Conservation (phyloP, 2,888 invertebrate genomes). For the Chironomus tentans region DNA sequence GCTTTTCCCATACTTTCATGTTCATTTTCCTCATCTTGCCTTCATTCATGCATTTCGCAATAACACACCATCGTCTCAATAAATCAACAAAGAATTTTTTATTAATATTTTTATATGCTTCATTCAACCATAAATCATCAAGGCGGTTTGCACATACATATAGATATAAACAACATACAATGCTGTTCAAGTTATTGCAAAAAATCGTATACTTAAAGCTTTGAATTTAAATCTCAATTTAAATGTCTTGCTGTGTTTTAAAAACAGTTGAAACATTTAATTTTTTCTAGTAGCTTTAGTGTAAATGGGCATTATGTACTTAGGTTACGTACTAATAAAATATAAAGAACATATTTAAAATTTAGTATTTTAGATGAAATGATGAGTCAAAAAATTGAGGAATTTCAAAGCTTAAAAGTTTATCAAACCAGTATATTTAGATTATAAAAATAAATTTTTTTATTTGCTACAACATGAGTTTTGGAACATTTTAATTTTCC, state of each 20-base stretch:
- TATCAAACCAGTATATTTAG: too few species aligned
- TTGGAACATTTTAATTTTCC: too few species aligned
- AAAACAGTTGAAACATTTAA: too few species aligned
- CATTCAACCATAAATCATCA: constrained; percentile 20
- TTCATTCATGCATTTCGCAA: background rate
- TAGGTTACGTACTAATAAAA: too few species aligned
- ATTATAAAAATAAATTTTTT: too few species aligned
- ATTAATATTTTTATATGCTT: constrained; percentile 27
- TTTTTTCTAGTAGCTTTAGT: too few species aligned
- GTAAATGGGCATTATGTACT: too few species aligned
- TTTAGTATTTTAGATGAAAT: background rate
- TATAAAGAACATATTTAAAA: too few species aligned
- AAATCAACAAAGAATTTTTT: constrained; percentile 27
- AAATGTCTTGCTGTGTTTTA: too few species aligned
- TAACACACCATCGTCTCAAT: constrained; percentile 23
- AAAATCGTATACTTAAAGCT: background rate
- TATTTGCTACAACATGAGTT: too few species aligned
- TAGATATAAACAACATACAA: background rate
- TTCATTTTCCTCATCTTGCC: background rate
- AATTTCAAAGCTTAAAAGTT: too few species aligned
- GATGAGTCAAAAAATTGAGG: too few species aligned
- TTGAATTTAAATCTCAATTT: background rate
- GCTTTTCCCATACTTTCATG: background rate
- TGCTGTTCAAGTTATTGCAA: background rate
- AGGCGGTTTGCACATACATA: constrained; percentile 7